phyloP scores from a whole-genome alignment of 2,888 invertebrate species.

The Stenurella melanura region DNA sequence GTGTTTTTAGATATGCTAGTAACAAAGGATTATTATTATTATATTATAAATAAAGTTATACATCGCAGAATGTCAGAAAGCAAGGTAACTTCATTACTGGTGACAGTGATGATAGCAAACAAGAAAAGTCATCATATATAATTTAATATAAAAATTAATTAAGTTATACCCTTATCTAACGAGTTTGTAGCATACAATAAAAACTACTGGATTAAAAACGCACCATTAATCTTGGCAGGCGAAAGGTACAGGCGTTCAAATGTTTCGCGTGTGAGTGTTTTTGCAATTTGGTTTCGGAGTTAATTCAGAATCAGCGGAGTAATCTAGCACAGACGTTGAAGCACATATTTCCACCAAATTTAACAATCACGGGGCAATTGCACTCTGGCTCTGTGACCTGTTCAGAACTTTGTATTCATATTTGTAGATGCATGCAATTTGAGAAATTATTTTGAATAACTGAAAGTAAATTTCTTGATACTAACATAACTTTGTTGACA shows the following conservation, averaged over 20 bases:
- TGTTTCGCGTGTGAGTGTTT: constrained; percentile 7
- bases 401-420: constrained; percentile 4
- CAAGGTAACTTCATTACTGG: too few species aligned
- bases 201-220: not conserved
- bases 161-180: not conserved
- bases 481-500: too few species aligned
- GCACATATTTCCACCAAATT: constrained; percentile 22
- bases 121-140: not conserved
- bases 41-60: too few species aligned
- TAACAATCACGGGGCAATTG: constrained; percentile 16
- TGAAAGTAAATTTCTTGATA: too few species aligned
- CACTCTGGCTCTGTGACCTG: not conserved
- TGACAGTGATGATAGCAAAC: too few species aligned
- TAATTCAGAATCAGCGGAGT: constrained; percentile 7
- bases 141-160: not conserved
- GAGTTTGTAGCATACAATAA: not conserved
- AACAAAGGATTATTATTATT: too few species aligned
- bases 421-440: constrained; percentile 16
- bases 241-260: constrained; percentile 7
- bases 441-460: not conserved
- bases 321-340: constrained; percentile 18
- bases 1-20: too few species aligned
- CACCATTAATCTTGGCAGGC: not conserved
- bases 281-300: constrained; percentile 7
- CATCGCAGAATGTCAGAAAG: too few species aligned